Evolutionary conservation across 2,113 vertebrate species (phyloP), one percentile per base, ranked within the genome.

Genomic region (Oreochromis spilurus): DNA sequence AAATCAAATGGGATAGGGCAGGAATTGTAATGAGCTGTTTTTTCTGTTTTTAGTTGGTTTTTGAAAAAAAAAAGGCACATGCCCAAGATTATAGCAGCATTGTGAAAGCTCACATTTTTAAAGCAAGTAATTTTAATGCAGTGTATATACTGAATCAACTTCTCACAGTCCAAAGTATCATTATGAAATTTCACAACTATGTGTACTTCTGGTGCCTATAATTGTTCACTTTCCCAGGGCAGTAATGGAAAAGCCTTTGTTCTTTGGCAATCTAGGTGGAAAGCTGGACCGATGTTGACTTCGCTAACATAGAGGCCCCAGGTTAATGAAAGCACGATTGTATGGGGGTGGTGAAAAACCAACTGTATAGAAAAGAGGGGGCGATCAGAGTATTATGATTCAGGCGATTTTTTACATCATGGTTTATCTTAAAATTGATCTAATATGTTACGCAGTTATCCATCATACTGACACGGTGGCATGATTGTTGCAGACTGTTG

Each of bases 231-330:
- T 96, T 96, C 94, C 94, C 94, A 95, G 81, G 89, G 87, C 79
- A 43, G 92, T 90, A 90, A 90, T 95, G 95, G 95, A 94, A 96
- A 94, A 93, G 84, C 85, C 91, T 93, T 96, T 96, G 92, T 95
- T 94, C 79, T 95, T 84, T 92, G 95, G 95, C 94, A 95, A 84
- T 91, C 79, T 90, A 93, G 85, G 85, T 93, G 95, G 95, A 96
- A 96, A 96, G 87, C 89, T 94, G 92, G 94, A 95, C 89, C 93
- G 84, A 93, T 90, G 84, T 90, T 85, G 89, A 92, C 88, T 94
- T 93, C 87, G 91, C 88, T 75, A 85, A 78, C 67, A 86, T 88
- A 80, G 82, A 92, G 93, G 90, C 90, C 87, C 43, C 81, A 84
- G 90, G 87, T 85, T 93, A 92, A 90, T 90, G 83, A 92, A 84